Evolutionary conservation across 2,113 vertebrate species (phyloP).

Genomic region (Trogon surrucura): DNA sequence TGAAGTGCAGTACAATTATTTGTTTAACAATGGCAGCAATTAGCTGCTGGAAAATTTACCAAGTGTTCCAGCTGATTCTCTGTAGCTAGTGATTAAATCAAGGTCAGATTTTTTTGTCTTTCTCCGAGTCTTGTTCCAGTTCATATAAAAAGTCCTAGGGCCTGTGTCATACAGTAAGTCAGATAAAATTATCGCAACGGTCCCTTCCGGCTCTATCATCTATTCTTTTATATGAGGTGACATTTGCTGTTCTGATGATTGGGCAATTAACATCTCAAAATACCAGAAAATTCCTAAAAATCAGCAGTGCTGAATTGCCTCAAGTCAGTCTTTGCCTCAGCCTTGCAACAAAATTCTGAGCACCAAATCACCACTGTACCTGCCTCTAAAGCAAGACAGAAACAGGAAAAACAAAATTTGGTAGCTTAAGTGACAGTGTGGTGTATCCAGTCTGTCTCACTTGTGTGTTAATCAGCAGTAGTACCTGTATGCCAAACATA

Average conservation of each 20-base stretch:
- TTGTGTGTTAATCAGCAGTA: background rate
- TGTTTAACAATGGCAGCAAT: conserved; percentile 38
- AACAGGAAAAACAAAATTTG: background rate
- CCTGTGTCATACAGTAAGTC: background rate
- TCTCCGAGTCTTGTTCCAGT: conserved; percentile 28
- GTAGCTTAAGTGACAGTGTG: background rate
- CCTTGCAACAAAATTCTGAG: background rate
- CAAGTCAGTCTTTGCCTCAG: background rate
- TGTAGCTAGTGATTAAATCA: conserved; percentile 22
- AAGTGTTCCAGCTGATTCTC: background rate
- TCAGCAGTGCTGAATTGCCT: background rate
- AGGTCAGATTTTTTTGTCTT: background rate
- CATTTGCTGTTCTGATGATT: background rate
- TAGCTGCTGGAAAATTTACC: conserved; percentile 34
- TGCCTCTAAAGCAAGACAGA: background rate
- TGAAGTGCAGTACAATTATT: conserved; percentile 13
- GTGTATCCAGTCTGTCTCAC: background rate
- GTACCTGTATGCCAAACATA: background rate
- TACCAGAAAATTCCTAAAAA: background rate
- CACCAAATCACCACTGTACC: background rate
- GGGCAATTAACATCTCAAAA: conserved; percentile 19
- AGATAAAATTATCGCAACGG: background rate
- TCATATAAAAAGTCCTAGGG: conserved; percentile 28
- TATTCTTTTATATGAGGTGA: background rate
- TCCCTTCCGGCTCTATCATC: background rate